phyloP scores from a whole-genome alignment of 2,113 vertebrate genomes.

The Crocuta crocuta region DNA sequence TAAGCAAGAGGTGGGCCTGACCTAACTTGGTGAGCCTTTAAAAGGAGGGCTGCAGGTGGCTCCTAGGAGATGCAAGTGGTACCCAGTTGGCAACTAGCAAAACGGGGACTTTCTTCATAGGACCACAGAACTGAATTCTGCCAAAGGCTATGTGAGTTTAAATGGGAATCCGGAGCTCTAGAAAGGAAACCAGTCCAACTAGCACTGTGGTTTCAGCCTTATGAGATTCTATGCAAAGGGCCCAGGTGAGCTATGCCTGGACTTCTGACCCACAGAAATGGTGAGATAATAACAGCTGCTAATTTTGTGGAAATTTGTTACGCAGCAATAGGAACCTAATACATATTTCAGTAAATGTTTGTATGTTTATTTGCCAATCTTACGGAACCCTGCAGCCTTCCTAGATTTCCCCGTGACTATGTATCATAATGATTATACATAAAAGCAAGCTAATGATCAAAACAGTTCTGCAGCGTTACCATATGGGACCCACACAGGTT shows the following conservation, averaged over 20 bases:
- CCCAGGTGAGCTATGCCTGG: background rate
- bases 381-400: constrained; percentile 44
- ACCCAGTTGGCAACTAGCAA: background rate
- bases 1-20: background rate
- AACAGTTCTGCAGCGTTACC: background rate
- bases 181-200: background rate
- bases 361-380: constrained; percentile 51
- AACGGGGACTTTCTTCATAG: background rate
- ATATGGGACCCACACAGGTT: background rate
- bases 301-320: constrained; percentile 57
- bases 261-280: constrained; percentile 19
- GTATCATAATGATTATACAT: constrained; percentile 41
- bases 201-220: background rate
- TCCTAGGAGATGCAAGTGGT: background rate
- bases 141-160: background rate
- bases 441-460: constrained; percentile 41
- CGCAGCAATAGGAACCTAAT: background rate
- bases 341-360: constrained; percentile 55
- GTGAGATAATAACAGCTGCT: constrained; percentile 25
- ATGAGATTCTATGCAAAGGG: background rate
- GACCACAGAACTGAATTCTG: background rate
- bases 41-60: background rate
- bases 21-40: background rate
- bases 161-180: background rate
- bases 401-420: constrained; percentile 21